phyloP scores from a whole-genome alignment of 2,797 vertebrate species.

The Spinibarbus caldwelli region DNA sequence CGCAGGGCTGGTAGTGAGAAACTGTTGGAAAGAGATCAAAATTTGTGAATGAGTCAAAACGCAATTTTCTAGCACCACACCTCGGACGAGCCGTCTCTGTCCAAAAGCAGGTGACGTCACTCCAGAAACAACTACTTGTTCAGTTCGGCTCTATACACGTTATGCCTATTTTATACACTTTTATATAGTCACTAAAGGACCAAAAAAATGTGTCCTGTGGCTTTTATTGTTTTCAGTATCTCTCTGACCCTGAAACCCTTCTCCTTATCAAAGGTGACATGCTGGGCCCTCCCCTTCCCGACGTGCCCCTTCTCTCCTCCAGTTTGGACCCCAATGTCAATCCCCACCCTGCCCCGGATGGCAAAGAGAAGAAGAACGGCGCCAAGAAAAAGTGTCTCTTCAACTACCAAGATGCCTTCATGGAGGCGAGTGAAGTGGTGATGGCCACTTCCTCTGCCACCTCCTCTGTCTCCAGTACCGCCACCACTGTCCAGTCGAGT shows the following conservation, averaged over 20 bases:
- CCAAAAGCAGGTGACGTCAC: not conserved
- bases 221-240: not conserved
- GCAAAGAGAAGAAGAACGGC: constrained; percentile 90
- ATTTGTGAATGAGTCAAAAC: constrained; percentile 27
- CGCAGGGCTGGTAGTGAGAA: not conserved
- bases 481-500: constrained; percentile 94
- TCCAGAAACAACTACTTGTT: not conserved
- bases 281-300: constrained; percentile 86
- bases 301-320: constrained; percentile 84
- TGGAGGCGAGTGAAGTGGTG: constrained; percentile 93
- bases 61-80: constrained; percentile 1
- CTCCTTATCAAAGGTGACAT: constrained; percentile 80
- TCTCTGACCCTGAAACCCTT: not conserved
- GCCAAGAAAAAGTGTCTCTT: constrained; percentile 98
- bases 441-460: constrained; percentile 96
- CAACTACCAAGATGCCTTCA: constrained; percentile 98
- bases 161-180: not conserved
- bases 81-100: not conserved
- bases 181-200: not conserved
- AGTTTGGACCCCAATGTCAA: constrained; percentile 75
- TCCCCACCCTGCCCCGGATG: constrained; percentile 68
- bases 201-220: not conserved
- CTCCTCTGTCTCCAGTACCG: constrained; percentile 94
- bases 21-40: constrained; percentile 14
- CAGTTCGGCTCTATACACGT: not conserved